Percentiles rank a stretch among this genome's conserved stretches.
phyloP scores from a whole-genome alignment of 2,113 vertebrate genomes.

The Perognathus longimembris region DNA sequence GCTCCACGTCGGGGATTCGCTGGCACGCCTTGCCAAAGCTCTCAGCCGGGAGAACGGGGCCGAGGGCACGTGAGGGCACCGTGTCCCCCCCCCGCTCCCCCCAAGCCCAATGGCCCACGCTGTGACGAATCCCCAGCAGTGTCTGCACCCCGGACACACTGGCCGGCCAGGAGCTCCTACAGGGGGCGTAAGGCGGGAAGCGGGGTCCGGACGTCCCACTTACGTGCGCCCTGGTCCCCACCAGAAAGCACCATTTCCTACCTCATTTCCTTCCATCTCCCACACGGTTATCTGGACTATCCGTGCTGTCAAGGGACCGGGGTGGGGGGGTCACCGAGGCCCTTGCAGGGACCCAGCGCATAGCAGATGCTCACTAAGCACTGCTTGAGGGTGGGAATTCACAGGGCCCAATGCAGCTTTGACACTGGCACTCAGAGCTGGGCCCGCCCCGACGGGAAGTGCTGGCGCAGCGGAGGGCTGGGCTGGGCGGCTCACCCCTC shows the following conservation, averaged over 20 bases:
- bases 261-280: rapidly evolving
- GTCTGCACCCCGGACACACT: neutral
- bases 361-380: rapidly evolving
- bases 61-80: neutral
- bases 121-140: neutral
- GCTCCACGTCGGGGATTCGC: neutral
- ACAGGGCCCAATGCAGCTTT: rapidly evolving
- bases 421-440: rapidly evolving
- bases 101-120: rapidly evolving
- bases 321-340: no score
- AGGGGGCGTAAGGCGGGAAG: neutral
- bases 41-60: neutral
- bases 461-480: rapidly evolving
- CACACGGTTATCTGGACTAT: rapidly evolving
- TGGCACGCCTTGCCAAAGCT: neutral
- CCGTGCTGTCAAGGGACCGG: rapidly evolving
- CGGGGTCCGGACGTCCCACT: neutral
- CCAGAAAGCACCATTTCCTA: rapidly evolving
- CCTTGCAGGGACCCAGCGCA: rapidly evolving
- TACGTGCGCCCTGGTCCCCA: rapidly evolving
- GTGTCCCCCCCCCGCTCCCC: neutral
- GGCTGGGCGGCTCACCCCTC: neutral
- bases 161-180: neutral
- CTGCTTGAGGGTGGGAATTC: neutral
- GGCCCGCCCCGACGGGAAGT: no score